Conservation (phyloP, 1,140 invertebrate species). For the Paraescarpia echinospica region DNA sequence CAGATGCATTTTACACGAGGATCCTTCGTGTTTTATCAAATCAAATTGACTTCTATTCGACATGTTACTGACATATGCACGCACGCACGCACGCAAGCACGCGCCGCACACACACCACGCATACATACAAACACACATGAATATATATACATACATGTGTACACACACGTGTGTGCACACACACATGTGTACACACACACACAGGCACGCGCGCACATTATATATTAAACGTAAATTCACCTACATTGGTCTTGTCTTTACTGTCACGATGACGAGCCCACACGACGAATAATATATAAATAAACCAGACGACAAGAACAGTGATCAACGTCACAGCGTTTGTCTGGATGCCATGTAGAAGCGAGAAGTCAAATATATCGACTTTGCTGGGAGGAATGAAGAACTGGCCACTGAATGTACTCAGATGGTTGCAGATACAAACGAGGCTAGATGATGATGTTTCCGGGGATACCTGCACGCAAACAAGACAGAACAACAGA, state of each 20-base stretch:
- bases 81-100: too few relatives aligned
- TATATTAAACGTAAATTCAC: neutral
- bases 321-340: neutral
- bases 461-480: neutral
- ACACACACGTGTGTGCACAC: too few relatives aligned
- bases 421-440: neutral
- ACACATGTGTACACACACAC: too few relatives aligned
- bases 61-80: too few relatives aligned
- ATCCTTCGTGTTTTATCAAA: too few relatives aligned
- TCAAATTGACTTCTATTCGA: too few relatives aligned
- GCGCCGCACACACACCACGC: too few relatives aligned
- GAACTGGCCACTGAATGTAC: neutral
- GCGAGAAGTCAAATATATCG: neutral
- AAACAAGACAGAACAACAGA: neutral
- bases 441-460: neutral
- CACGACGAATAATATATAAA: neutral
- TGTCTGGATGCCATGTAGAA: neutral
- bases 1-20: too few relatives aligned
- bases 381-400: neutral
- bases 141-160: too few relatives aligned
- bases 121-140: too few relatives aligned
- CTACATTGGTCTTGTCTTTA: neutral
- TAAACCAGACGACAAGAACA: neutral
- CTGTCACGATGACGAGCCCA: neutral
- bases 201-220: too few relatives aligned